Percentiles rank a stretch among this genome's conserved stretches.
These are phyloP conservation scores for Prochilodus magdalenae DNA, from an alignment of 2,113 vertebrate species.

Conservation along the genomic window DNA sequence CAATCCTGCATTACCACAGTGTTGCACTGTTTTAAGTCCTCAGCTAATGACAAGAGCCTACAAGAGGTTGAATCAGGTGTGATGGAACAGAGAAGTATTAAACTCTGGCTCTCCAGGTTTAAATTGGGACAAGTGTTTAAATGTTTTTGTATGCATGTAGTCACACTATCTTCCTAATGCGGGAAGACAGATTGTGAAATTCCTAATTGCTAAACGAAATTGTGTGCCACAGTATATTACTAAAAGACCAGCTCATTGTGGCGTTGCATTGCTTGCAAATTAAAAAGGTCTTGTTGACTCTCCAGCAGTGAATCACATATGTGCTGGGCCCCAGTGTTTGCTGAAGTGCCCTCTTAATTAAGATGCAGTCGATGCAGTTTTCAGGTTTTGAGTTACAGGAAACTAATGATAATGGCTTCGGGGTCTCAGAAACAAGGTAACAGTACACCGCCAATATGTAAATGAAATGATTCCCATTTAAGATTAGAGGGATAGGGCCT, in stretches of 20 bases:
- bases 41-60: neutral
- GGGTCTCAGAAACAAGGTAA: constrained; percentile 38
- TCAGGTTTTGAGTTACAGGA: constrained; percentile 43
- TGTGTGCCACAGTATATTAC: neutral
- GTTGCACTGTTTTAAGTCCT: neutral
- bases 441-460: constrained; percentile 26
- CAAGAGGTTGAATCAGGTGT: neutral
- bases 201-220: neutral
- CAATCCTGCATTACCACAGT: neutral
- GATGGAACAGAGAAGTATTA: neutral
- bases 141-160: neutral
- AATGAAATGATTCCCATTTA: constrained; percentile 2
- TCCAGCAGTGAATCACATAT: neutral
- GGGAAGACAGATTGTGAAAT: constrained; percentile 10
- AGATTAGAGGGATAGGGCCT: neutral
- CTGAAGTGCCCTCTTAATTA: constrained; percentile 43
- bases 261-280: constrained; percentile 25
- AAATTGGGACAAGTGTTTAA: neutral
- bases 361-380: constrained; percentile 24
- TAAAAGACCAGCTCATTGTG: constrained; percentile 19
- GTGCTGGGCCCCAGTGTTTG: neutral
- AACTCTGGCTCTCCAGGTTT: neutral
- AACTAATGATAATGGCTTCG: constrained; percentile 25
- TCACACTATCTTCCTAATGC: neutral
- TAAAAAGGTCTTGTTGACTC: constrained; percentile 34